Conservation (phyloP, 2,797 vertebrate species). For the Pangasius mekongensis region DNA sequence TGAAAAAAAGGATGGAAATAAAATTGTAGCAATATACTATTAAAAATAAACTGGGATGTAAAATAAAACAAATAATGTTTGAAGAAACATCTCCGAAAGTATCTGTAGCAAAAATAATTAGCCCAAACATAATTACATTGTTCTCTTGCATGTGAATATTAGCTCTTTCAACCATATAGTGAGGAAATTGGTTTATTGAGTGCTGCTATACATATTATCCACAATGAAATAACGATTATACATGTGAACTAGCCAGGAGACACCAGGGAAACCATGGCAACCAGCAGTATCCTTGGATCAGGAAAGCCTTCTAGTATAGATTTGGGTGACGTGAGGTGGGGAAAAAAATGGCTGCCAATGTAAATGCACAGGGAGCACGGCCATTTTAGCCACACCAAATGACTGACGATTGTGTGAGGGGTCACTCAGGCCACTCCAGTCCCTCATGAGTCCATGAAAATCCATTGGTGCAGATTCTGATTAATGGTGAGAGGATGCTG, state of each 20-base stretch:
- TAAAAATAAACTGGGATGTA: neutral
- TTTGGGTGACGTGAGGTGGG: neutral
- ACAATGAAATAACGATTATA: neutral
- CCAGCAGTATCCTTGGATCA: neutral
- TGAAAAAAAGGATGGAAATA: neutral
- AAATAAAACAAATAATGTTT: neutral
- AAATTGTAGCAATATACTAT: neutral
- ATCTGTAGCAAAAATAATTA: neutral
- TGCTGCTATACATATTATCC: neutral
- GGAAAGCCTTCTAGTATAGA: neutral
- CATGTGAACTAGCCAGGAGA: neutral
- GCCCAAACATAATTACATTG: neutral
- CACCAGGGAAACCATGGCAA: neutral
- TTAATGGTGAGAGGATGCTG: neutral
- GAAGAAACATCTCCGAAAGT: neutral
- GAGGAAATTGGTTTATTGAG: neutral
- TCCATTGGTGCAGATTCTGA: neutral
- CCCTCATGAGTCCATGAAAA: neutral
- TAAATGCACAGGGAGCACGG: neutral
- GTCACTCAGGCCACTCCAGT: neutral
- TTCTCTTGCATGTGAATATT: neutral
- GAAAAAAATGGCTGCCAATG: neutral
- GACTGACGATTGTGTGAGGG: neutral
- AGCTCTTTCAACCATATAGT: neutral
- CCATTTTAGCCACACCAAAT: neutral